These are phyloP conservation scores for Schizotus pectinicornis DNA, from an alignment of 2,888 invertebrate species.

Conservation along the genomic window DNA sequence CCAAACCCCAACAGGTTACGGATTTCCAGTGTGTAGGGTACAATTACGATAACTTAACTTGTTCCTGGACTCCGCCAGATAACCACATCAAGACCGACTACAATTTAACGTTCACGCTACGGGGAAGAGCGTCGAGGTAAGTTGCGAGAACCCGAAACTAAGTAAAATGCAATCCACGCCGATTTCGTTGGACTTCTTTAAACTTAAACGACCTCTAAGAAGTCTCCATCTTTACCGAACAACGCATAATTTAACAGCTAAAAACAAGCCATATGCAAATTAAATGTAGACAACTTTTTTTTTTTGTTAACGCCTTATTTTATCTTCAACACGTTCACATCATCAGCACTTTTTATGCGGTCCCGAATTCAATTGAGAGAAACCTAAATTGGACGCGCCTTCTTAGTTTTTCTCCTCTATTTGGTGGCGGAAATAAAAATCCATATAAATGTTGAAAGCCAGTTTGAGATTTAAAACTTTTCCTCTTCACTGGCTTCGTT, in stretches of 20 bases:
- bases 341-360: too few relatives aligned
- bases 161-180: neutral
- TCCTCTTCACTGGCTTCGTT: too few relatives aligned
- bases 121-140: conserved; percentile 47
- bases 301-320: neutral
- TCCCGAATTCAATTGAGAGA: neutral
- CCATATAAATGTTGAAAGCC: too few relatives aligned
- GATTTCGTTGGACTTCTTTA: conserved; percentile 23
- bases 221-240: too few relatives aligned
- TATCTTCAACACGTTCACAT: neutral
- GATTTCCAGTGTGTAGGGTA: conserved; percentile 77
- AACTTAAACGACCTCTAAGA: conserved; percentile 25
- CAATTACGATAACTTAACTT: conserved; percentile 76
- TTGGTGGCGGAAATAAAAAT: too few relatives aligned
- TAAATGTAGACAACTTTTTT: neutral
- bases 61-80: conserved; percentile 72
- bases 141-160: too few relatives aligned
- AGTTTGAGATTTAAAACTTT: too few relatives aligned
- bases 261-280: conserved; percentile 51
- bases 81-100: conserved; percentile 66
- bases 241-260: conserved; percentile 40
- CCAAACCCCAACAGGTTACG: conserved; percentile 66
- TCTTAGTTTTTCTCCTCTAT: too few relatives aligned
- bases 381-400: too few relatives aligned
- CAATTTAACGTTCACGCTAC: conserved; percentile 59